Percentiles rank a stretch among this genome's conserved stretches.
Evolutionary conservation across 2,797 vertebrate genomes (phyloP).

Genomic region (Balearica regulorum): DNA sequence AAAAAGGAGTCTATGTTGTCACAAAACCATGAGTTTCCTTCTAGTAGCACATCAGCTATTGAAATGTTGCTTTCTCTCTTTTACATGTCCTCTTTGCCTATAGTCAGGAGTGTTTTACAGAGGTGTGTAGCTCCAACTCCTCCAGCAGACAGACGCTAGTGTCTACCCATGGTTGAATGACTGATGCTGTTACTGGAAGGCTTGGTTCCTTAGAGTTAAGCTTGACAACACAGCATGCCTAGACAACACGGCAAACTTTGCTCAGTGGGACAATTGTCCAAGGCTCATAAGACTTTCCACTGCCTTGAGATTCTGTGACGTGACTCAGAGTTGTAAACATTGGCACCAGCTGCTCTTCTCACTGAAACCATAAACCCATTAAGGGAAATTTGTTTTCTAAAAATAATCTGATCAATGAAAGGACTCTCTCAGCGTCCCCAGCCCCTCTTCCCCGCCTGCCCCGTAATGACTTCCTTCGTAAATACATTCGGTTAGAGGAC

Average conservation of each 20-base stretch:
- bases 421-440: slow-evolving; percentile 35
- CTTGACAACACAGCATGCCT: neutral
- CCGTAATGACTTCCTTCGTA: neutral
- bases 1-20: neutral
- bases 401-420: slow-evolving; percentile 64
- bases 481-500: neutral
- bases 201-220: neutral
- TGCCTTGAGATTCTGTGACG: slow-evolving; percentile 7
- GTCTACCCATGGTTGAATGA: neutral
- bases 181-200: neutral
- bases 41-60: neutral
- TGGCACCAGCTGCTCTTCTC: slow-evolving; percentile 48
- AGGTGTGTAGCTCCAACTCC: neutral
- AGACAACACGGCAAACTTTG: neutral
- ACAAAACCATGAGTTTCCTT: neutral
- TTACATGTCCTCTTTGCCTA: neutral
- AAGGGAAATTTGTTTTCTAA: slow-evolving; percentile 57
- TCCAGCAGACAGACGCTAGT: neutral
- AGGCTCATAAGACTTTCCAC: slow-evolving; percentile 31
- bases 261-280: slow-evolving; percentile 46
- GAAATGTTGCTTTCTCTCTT: neutral
- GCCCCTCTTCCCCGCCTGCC: neutral
- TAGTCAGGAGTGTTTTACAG: neutral
- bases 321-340: slow-evolving; percentile 53
- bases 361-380: slow-evolving; percentile 53